phyloP scores from a whole-genome alignment of 1,140 invertebrate species.

The Aphelinus certus region DNA sequence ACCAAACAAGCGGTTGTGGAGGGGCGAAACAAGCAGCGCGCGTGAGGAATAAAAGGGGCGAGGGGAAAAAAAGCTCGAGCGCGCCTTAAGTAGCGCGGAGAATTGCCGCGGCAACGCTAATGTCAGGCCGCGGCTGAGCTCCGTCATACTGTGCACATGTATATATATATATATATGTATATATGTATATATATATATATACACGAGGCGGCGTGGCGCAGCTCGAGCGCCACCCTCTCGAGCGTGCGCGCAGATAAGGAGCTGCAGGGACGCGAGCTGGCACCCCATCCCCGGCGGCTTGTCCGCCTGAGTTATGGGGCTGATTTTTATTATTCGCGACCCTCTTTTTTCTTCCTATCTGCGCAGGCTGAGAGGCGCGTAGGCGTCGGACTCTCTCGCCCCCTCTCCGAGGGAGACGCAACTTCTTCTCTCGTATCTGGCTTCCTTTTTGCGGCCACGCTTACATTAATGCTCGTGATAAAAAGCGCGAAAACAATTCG shows the following conservation, averaged over 20 bases:
- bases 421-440: not conserved
- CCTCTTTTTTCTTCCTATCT: constrained; percentile 41
- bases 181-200: too few species aligned
- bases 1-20: constrained; percentile 2
- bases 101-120: constrained; percentile 59
- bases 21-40: not conserved
- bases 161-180: too few species aligned
- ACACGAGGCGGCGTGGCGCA: too few species aligned
- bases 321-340: constrained; percentile 66
- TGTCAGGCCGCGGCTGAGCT: constrained; percentile 6
- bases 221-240: constrained; percentile 48
- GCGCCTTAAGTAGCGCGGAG: constrained; percentile 54
- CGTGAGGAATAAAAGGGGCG: not conserved
- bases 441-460: not conserved
- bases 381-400: constrained; percentile 44
- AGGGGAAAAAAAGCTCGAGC: constrained; percentile 1
- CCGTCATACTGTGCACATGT: too few species aligned
- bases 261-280: constrained; percentile 43
- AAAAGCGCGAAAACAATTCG: constrained; percentile 41
- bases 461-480: constrained; percentile 36
- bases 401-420: not conserved
- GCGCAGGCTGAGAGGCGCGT: constrained; percentile 42
- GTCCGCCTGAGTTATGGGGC: constrained; percentile 62
- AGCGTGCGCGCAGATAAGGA: constrained; percentile 59
- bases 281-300: constrained; percentile 54